phyloP scores from a whole-genome alignment of 1,140 invertebrate genomes.

The Aphis gossypii region DNA sequence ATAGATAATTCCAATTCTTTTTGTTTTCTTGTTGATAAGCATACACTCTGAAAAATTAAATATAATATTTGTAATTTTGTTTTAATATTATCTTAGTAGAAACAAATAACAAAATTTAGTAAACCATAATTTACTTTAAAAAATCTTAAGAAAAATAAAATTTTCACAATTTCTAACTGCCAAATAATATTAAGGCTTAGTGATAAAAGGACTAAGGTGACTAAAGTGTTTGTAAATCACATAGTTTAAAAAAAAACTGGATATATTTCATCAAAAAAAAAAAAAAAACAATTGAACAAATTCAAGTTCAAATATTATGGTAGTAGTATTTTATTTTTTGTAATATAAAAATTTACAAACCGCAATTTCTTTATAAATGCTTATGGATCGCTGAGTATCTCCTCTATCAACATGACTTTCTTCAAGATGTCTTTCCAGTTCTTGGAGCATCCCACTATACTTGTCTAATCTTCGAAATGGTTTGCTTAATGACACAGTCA shows the following conservation, averaged over 20 bases:
- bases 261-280: too few species aligned
- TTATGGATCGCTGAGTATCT: conserved; percentile 92
- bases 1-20: conserved; percentile 96
- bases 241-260: too few species aligned
- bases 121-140: not conserved
- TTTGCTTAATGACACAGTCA: conserved; percentile 92
- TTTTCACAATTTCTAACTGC: not conserved
- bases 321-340: not conserved
- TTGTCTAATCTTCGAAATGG: conserved; percentile 94
- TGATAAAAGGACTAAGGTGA: too few species aligned
- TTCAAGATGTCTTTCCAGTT: conserved; percentile 92
- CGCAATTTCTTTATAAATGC: conserved; percentile 93
- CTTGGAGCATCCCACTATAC: conserved; percentile 92
- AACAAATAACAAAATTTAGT: not conserved
- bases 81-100: not conserved
- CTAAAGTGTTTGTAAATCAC: too few species aligned
- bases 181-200: too few species aligned
- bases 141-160: not conserved
- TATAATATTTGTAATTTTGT: not conserved
- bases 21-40: conserved; percentile 85
- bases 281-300: too few species aligned
- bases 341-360: conserved; percentile 68
- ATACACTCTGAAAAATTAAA: conserved; percentile 73
- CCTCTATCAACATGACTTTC: conserved; percentile 95
- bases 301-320: too few species aligned